These are phyloP conservation scores for Diaperis boleti DNA, from an alignment of 2,888 invertebrate species.

Conservation along the genomic window DNA sequence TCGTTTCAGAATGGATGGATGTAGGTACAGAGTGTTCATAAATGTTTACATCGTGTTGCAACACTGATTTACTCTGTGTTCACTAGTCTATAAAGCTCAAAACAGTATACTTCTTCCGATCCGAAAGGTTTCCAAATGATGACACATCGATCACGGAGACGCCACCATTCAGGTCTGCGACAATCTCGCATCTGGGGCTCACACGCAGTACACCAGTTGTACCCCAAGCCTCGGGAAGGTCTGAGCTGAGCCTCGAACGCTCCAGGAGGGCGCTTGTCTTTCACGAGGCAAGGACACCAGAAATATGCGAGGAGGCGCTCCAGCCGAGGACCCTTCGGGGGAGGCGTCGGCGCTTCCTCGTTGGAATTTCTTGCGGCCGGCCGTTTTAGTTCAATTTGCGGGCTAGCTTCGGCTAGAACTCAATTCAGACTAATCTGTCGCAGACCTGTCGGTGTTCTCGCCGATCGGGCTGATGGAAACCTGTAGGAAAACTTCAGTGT, in stretches of 20 bases:
- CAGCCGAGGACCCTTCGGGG: slow-evolving; percentile 68
- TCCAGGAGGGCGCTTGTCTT: slow-evolving; percentile 79
- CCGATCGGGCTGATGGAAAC: slow-evolving; percentile 37
- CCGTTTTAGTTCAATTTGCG: slow-evolving; percentile 83
- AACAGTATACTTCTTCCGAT: not conserved
- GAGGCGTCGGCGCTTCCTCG: slow-evolving; percentile 65
- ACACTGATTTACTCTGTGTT: not conserved
- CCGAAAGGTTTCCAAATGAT: slow-evolving; percentile 39
- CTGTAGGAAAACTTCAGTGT: not conserved
- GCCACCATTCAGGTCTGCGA: slow-evolving; percentile 70
- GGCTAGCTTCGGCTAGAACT: slow-evolving; percentile 76
- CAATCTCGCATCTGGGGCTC: slow-evolving; percentile 83
- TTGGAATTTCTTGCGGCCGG: slow-evolving; percentile 81
- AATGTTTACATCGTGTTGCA: too few relatives aligned
- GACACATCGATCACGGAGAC: slow-evolving; percentile 21
- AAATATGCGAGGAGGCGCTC: slow-evolving; percentile 70
- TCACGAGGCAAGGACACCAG: slow-evolving; percentile 80
- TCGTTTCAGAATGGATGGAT: too few relatives aligned
- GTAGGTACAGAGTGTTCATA: too few relatives aligned
- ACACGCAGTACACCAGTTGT: slow-evolving; percentile 75
- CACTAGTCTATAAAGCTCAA: not conserved
- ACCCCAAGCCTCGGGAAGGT: slow-evolving; percentile 81
- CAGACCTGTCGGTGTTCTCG: slow-evolving; percentile 68
- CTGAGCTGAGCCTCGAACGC: slow-evolving; percentile 79
- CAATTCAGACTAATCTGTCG: slow-evolving; percentile 89